Evolutionary conservation across 2,888 invertebrate species (phyloP), one percentile per base, ranked within the genome.

Genomic region (Parnassius orleans): DNA sequence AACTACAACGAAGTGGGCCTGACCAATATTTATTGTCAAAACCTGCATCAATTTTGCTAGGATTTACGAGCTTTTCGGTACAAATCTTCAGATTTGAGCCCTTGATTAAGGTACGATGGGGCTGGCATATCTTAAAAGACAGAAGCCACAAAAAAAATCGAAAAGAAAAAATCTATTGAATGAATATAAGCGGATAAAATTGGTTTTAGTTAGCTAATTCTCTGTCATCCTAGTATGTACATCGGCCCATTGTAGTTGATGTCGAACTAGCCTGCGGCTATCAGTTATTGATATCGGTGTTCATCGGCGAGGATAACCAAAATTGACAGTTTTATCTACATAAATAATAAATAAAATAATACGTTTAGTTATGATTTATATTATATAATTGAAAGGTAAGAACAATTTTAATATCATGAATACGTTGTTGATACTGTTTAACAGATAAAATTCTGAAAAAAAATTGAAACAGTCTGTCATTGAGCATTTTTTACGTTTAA

Each of bases 121-220:
- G 1, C 7, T 33, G 5, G 33, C 3, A 33, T 0, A 5, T 33
- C 33, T 33, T 3, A 1, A 33, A 33, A 5, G 33, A 33, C 1
- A 33, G 7, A 33, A 7, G 24, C 33, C 33, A 33, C 0, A 33
- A 33, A n/a, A n/a, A 24, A 33, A 33, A 1, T 33, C 33, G 33
- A 33, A 33, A 33, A 33, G 33, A 33, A 33, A 24, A 33, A 33
- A 7, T 7, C 73, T 19, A 67, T 70, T 65, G 70, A 74, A 53
- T 74, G 74, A 77, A 75, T 76, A 79, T 76, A 71, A 74, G 76
- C 76, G 77, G 77, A 75, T 78, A 71, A 79, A 79, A 79, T 78
- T 75, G 76, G 69, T 72, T 78, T 74, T 73, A 73, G 74, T 71
- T 74, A 73, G 76, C 69, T 78, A 79, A 83, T 80, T 79, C 76